Base-by-base conservation (phyloP, 2,113 vertebrate genomes). In the Macrotus californicus region DNA sequence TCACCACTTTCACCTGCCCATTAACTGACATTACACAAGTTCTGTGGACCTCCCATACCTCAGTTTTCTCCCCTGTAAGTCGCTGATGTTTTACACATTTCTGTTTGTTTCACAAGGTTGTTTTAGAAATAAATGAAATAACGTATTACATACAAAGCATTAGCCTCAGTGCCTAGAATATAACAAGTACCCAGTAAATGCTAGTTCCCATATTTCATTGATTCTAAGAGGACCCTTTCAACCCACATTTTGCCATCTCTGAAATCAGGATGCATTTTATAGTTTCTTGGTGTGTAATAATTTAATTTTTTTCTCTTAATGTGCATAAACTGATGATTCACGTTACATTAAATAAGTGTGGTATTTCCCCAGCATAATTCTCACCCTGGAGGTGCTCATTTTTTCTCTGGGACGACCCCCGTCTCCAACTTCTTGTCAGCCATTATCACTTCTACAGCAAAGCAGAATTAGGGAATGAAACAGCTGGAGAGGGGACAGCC, bases 261-360 rank as follows among this genome's bases (percentile, higher is more conserved):
- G 52, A 86, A 81, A 80, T 94, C 39, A 91, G 39, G 39, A 43
- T 73, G 21, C 6, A 41, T 95, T 77, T 96, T 76, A 43, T 22
- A 87, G 70, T 81, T 94, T 92, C 93, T 95, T 95, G 76, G 66
- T 84, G 24, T 93, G n/a, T 69, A 84, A 43, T 93, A 87, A 52
- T 94, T 95, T 97, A 93, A 94, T 90, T 64, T 92, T 94, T 96
- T 89, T 94, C 66, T 83, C 50, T 82, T 77, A 79, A 46, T 92
- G 75, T 50, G 73, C 29, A 77, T 85, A 87, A 95, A 66, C 72
- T 96, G 93, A 95, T 94, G 88, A 84, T 92, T 48, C 46, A 56
- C 95, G 84, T 96, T 92, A 89, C 22, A 52, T 88, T 96, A 93
- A 95, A 85, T 94, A 93, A 94, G 92, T 81, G 70, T 93, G 67